Percentiles rank a stretch among this genome's conserved stretches.
Evolutionary conservation across 2,888 invertebrate species (phyloP).

Genomic region (Timandra comae): DNA sequence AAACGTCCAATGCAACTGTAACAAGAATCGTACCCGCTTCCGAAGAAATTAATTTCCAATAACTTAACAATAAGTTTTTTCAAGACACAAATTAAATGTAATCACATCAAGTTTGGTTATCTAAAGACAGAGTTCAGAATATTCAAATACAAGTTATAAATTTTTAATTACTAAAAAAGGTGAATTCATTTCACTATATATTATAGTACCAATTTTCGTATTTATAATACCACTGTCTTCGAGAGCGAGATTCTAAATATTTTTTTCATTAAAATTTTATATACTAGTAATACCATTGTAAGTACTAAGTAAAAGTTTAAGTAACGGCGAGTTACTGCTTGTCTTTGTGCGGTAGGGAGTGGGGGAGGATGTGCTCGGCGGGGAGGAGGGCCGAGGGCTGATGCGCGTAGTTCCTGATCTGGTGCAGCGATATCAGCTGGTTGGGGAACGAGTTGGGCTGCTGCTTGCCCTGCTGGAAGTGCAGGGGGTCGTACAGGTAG

Average conservation of each 20-base stretch:
- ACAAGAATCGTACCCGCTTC: no score
- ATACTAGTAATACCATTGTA: conserved; percentile 74
- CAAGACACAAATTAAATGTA: conserved; percentile 36
- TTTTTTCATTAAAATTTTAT: conserved; percentile 61
- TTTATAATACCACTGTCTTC: conserved; percentile 64
- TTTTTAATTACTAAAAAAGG: conserved; percentile 61
- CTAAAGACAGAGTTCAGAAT: conserved; percentile 66
- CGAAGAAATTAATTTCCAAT: no score
- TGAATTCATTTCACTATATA: conserved; percentile 61
- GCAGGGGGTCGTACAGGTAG: conserved; percentile 95
- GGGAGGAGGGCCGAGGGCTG: conserved; percentile 88
- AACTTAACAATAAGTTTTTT: conserved; percentile 1
- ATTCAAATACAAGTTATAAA: conserved; percentile 57
- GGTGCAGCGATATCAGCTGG: conserved; percentile 95
- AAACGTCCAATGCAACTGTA: no score
- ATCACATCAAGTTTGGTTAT: conserved; percentile 54
- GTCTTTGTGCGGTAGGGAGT: conserved; percentile 71
- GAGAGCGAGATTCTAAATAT: conserved; percentile 72
- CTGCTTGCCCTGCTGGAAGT: conserved; percentile 85
- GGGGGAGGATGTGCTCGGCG: conserved; percentile 80
- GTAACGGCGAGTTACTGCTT: conserved; percentile 66
- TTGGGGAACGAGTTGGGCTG: conserved; percentile 88
- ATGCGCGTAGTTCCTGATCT: conserved; percentile 96
- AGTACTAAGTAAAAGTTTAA: conserved; percentile 62
- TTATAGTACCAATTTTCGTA: conserved; percentile 55